Conservation (phyloP, 2,797 vertebrate species). For the Acrossocheilus wenchowensis region DNA sequence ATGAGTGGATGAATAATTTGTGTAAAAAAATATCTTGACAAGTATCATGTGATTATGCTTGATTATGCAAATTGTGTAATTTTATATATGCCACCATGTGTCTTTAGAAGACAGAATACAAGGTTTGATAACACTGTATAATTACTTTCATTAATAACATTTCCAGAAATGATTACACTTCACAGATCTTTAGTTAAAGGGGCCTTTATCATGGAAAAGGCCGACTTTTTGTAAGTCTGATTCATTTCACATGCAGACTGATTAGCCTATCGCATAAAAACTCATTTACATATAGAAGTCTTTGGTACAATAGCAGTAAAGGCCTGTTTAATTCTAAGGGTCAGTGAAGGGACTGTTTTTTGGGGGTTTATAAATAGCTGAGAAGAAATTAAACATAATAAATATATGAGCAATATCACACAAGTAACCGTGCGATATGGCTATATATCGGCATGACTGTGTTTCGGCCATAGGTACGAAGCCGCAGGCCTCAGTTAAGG, state of each 20-base stretch:
- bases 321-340: not conserved
- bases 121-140: not conserved
- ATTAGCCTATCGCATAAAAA: not conserved
- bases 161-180: not conserved
- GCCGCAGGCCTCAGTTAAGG: too few relatives aligned
- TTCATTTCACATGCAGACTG: not conserved
- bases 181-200: not conserved
- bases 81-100: not conserved
- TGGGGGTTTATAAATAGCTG: not conserved
- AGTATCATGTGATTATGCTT: conserved; percentile 5
- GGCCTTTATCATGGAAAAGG: not conserved
- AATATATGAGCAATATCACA: not conserved
- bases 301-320: not conserved
- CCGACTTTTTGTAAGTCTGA: too few relatives aligned
- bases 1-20: conserved; percentile 44
- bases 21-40: not conserved
- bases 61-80: conserved; percentile 17
- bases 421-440: too few relatives aligned
- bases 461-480: too few relatives aligned
- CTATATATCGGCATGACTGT: too few relatives aligned
- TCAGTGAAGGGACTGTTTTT: not conserved
- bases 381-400: not conserved
- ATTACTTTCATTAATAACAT: conserved; percentile 19
- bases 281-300: not conserved
- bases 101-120: conserved; percentile 9